Conservation (phyloP, 2,888 invertebrate species). For the Vanessa cardui region DNA sequence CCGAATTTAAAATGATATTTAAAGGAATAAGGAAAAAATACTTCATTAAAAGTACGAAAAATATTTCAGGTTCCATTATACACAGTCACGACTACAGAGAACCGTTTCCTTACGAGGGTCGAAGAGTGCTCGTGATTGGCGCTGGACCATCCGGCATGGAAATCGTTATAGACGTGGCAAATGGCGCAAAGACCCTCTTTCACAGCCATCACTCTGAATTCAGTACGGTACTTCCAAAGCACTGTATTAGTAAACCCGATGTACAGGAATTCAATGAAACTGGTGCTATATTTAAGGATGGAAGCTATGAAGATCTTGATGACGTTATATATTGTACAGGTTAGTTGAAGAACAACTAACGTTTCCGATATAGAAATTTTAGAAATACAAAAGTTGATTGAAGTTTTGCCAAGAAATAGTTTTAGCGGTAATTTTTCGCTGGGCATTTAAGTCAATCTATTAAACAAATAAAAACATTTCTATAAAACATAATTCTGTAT, state of each 20-base stretch:
- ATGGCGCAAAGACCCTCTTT: conserved; percentile 66
- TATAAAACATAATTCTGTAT: not conserved
- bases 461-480: too few species aligned
- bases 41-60: not conserved
- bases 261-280: conserved; percentile 76
- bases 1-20: too few species aligned
- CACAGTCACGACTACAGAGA: conserved; percentile 90
- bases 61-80: conserved; percentile 81
- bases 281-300: conserved; percentile 84
- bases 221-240: conserved; percentile 68
- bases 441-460: too few species aligned
- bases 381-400: too few species aligned
- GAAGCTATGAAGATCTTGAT: conserved; percentile 83
- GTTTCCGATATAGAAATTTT: not conserved
- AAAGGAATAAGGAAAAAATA: too few species aligned
- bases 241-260: conserved; percentile 79
- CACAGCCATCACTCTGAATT: conserved; percentile 79
- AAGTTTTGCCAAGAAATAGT: too few species aligned
- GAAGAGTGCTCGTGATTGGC: conserved; percentile 86
- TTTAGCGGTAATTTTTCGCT: too few species aligned
- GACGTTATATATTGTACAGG: conserved; percentile 89
- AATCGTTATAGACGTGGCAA: conserved; percentile 84
- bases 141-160: conserved; percentile 89
- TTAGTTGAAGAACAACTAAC: conserved; percentile 37
- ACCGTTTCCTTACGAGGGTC: conserved; percentile 81